Conservation (phyloP, 2,888 invertebrate genomes). For the Pasiphila rectangulata region DNA sequence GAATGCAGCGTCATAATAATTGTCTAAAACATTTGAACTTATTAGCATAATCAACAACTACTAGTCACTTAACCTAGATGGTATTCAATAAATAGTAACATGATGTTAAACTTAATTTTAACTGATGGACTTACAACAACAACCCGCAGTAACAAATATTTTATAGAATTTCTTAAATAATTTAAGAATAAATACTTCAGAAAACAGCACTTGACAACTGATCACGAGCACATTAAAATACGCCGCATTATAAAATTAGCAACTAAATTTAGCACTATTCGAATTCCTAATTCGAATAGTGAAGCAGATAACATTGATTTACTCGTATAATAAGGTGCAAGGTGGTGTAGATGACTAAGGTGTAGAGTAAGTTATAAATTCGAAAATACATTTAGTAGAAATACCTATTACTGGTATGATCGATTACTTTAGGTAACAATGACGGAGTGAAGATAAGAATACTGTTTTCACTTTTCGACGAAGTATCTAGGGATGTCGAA, state of each 20-base stretch:
- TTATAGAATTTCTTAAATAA: slow-evolving; percentile 26
- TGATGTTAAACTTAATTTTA: slow-evolving; percentile 42
- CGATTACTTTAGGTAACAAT: slow-evolving; percentile 14
- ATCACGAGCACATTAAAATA: slow-evolving; percentile 16
- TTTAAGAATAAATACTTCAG: slow-evolving; percentile 21
- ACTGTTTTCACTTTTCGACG: slow-evolving; percentile 58
- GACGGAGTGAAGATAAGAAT: slow-evolving; percentile 19
- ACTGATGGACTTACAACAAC: slow-evolving; percentile 34
- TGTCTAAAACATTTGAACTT: slow-evolving; percentile 38
- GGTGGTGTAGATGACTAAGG: slow-evolving; percentile 20
- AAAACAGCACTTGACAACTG: slow-evolving; percentile 16
- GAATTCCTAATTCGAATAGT: slow-evolving; percentile 30
- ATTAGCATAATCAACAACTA: slow-evolving; percentile 45
- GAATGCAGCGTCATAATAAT: slow-evolving; percentile 32
- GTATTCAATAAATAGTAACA: slow-evolving; percentile 55
- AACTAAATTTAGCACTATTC: slow-evolving; percentile 23
- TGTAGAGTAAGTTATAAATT: slow-evolving; percentile 26
- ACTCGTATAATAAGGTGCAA: slow-evolving; percentile 23
- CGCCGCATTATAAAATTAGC: slow-evolving; percentile 17
- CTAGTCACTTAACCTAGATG: slow-evolving; percentile 46
- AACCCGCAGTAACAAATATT: slow-evolving; percentile 29
- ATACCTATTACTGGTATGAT: slow-evolving; percentile 18
- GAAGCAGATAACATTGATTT: slow-evolving; percentile 27
- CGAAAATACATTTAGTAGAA: slow-evolving; percentile 23
- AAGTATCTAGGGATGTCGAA: slow-evolving; percentile 87